Base-by-base conservation (phyloP, 35 echinoderm and acorn worm species). In the Ptychodera flava region DNA sequence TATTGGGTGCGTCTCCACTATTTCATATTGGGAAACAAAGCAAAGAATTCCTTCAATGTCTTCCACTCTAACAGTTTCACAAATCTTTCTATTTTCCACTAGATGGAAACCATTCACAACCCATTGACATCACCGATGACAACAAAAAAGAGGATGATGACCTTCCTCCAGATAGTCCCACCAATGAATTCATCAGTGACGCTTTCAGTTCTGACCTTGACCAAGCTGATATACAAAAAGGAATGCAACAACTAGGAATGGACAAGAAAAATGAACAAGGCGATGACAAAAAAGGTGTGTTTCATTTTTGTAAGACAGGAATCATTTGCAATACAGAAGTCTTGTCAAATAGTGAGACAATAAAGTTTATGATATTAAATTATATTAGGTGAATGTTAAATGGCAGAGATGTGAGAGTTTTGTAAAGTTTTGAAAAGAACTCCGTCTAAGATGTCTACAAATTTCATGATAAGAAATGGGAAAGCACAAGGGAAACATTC, bases 201-300 rank as follows among this genome's bases (percentile, higher is more conserved):
- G 92, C 90, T 52, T 99, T 94, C 75, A 89, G 88, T 37, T 94
- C 92, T 32, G 92, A 89, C 36, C 78, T 99, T 0, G 93, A 99
- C 77, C 88, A 99, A 79, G 96, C 85, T 15, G 96, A 99, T 1
- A 79, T 99, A 33, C 85, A 92, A 85, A 99, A 99, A 82, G 96
- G 96, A 0, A 94, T 99, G 90, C 90, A 94, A 85, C 93, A 99
- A 45, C 82, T 99, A 28, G 96, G 96, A 75, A 99, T 99, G 96
- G 91, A 88, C 28, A 82, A 91, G n/a, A 94, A 99, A 75, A 90
- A 92, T 16, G 79, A 91, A 33, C 80, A 30, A 28, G 53, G 30
- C 37, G 32, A 85, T 34, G 16, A n/a, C 6, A 31, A 27, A 45
- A 64, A 28, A 27, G 36, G 36, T 85, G 1, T 15, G 31, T 34